Conservation (phyloP, 2,888 invertebrate species). For the Luperina nickerlii region DNA sequence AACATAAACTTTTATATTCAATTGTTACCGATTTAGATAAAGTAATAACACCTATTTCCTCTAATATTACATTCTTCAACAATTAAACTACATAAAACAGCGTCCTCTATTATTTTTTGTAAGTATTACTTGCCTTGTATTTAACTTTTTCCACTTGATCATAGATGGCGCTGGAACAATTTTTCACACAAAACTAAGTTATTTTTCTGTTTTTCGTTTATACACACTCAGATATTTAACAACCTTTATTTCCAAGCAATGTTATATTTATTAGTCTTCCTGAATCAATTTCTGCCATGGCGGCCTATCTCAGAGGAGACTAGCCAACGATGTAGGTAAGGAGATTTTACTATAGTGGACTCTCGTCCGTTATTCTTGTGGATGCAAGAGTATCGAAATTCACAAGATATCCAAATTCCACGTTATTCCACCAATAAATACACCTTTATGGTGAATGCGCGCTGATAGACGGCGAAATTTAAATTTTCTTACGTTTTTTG, state of each 20-base stretch:
- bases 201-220: not conserved
- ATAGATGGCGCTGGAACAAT: slow-evolving; percentile 9
- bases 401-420: not conserved
- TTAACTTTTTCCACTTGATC: not conserved
- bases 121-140: rapidly evolving
- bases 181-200: too few relatives aligned
- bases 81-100: not conserved
- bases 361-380: too few relatives aligned
- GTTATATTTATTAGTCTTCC: not conserved
- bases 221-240: not conserved
- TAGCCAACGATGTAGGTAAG: too few relatives aligned
- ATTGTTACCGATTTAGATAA: not conserved
- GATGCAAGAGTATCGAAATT: not conserved
- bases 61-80: too few relatives aligned
- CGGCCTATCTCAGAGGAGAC: not conserved
- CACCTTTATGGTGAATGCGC: too few relatives aligned
- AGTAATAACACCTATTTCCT: not conserved
- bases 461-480: too few relatives aligned
- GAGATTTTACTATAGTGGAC: not conserved
- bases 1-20: too few relatives aligned
- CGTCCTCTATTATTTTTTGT: not conserved
- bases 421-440: not conserved
- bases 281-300: not conserved
- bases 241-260: not conserved
- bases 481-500: too few relatives aligned